Conservation (phyloP, 2,888 invertebrate genomes). For the Amphipyra tragopoginis region DNA sequence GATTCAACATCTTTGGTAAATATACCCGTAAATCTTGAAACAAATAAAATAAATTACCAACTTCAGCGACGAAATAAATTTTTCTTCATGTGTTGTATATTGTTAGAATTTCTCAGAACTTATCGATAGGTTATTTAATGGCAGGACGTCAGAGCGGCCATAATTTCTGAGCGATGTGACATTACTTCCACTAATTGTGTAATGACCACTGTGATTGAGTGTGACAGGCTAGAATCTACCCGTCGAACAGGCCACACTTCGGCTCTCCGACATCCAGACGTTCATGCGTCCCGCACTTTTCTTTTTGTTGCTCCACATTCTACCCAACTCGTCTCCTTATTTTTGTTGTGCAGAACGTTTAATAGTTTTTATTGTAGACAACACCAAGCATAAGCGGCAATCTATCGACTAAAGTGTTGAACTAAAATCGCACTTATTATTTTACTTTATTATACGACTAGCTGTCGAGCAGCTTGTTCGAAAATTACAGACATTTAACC, state of each 20-base stretch:
- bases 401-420: slow-evolving; percentile 72
- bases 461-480: slow-evolving; percentile 71
- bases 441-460: slow-evolving; percentile 70
- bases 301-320: slow-evolving; percentile 62
- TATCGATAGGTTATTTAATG: slow-evolving; percentile 54
- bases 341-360: slow-evolving; percentile 55
- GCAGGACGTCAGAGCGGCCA: slow-evolving; percentile 48
- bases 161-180: slow-evolving; percentile 68
- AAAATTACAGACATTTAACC: slow-evolving; percentile 81
- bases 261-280: slow-evolving; percentile 31
- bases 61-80: slow-evolving; percentile 22
- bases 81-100: slow-evolving; percentile 8
- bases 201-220: slow-evolving; percentile 70
- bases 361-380: slow-evolving; percentile 62
- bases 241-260: slow-evolving; percentile 55
- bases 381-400: slow-evolving; percentile 52
- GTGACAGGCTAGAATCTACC: slow-evolving; percentile 53
- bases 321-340: slow-evolving; percentile 54
- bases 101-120: slow-evolving; percentile 45
- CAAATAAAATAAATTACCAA: slow-evolving; percentile 20
- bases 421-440: slow-evolving; percentile 74
- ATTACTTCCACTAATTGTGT: slow-evolving; percentile 72
- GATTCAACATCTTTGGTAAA: background rate
- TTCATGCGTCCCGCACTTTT: slow-evolving; percentile 31
- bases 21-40: slow-evolving; percentile 7